Evolutionary conservation across 2,797 vertebrate genomes (phyloP).

Genomic region (Esox masquinongy): DNA sequence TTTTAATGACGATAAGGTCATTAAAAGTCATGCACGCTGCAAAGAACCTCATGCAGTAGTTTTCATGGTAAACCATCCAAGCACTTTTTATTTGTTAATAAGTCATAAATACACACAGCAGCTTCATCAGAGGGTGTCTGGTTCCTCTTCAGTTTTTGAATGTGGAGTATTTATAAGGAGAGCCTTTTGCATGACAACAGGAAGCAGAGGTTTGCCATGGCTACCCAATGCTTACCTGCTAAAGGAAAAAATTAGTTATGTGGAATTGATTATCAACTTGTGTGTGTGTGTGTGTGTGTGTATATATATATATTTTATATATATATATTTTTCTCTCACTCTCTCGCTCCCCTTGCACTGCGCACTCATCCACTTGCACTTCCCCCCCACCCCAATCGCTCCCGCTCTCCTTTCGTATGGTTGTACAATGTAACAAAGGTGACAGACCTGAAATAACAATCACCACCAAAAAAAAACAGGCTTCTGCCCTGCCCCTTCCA

Average conservation of each 20-base stretch:
- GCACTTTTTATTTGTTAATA: conserved; percentile 99
- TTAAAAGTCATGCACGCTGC: conserved; percentile 98
- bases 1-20: conserved; percentile 81
- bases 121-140: conserved; percentile 94
- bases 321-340: conserved; percentile 59
- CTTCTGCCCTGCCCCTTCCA: conserved; percentile 52
- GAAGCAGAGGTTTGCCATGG: conserved; percentile 87
- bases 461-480: conserved; percentile 68
- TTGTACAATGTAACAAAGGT: conserved; percentile 99
- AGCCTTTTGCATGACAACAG: conserved; percentile 91
- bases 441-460: conserved; percentile 99
- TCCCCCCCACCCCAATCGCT: conserved; percentile 82
- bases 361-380: conserved; percentile 70
- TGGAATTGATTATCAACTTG: conserved; percentile 98
- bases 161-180: conserved; percentile 94
- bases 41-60: conserved; percentile 99
- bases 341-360: conserved; percentile 38
- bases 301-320: conserved; percentile 68
- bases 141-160: conserved; percentile 90
- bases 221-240: conserved; percentile 92
- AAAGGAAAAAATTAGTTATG: conserved; percentile 92
- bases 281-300: no score
- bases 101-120: conserved; percentile 99
- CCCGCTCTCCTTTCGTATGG: conserved; percentile 74
- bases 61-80: conserved; percentile 98